Conservation (phyloP, 2,888 invertebrate genomes). For the Nowickia ferox region DNA sequence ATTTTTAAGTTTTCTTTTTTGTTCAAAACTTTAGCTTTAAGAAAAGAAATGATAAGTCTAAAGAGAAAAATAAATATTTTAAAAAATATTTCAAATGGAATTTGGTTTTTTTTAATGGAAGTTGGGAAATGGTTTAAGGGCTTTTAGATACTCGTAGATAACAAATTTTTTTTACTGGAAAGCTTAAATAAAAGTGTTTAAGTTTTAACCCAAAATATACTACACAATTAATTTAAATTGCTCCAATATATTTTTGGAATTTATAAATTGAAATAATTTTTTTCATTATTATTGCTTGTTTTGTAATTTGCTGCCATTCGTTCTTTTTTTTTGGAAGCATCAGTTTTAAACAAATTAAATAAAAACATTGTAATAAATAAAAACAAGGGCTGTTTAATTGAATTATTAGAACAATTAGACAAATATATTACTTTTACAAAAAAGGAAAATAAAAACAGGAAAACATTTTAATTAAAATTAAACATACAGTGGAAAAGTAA, state of each 20-base stretch:
- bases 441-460: neutral
- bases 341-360: constrained; percentile 14
- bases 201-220: too few relatives aligned
- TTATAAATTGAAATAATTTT: neutral
- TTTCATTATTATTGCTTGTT: neutral
- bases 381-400: neutral
- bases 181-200: too few relatives aligned
- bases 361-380: neutral
- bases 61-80: constrained; percentile 65
- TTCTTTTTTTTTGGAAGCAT: neutral
- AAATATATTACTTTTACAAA: neutral
- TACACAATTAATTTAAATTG: neutral
- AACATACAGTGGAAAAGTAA: neutral
- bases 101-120: neutral
- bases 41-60: constrained; percentile 59
- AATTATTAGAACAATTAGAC: constrained; percentile 6
- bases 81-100: constrained; percentile 37
- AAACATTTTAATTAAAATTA: constrained; percentile 14
- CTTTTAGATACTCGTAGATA: too few relatives aligned
- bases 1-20: constrained; percentile 48
- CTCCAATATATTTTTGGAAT: neutral
- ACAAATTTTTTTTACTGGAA: too few relatives aligned
- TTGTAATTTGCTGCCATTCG: neutral
- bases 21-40: constrained; percentile 27
- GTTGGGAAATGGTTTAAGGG: neutral